phyloP scores from a whole-genome alignment of 2,888 invertebrate species.

The Diarsia dahlii region DNA sequence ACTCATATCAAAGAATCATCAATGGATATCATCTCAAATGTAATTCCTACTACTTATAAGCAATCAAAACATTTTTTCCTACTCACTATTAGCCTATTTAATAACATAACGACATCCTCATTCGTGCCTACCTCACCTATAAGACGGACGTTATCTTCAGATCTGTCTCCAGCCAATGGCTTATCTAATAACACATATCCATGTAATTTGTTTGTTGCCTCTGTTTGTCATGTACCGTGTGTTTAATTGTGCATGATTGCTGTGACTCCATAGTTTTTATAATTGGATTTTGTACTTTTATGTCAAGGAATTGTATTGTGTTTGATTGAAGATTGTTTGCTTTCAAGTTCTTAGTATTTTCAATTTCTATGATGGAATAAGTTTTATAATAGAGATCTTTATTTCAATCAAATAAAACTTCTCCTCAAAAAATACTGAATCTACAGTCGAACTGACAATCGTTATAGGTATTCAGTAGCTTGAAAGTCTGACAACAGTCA shows the following conservation, averaged over 20 bases:
- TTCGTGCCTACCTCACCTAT: slow-evolving; percentile 54
- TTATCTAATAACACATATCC: slow-evolving; percentile 65
- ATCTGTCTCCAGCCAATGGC: slow-evolving; percentile 66
- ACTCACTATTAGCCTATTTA: slow-evolving; percentile 59
- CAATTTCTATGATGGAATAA: not conserved
- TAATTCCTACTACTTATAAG: slow-evolving; percentile 10
- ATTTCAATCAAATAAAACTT: too few species aligned
- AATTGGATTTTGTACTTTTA: slow-evolving; percentile 60
- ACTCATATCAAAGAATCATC: not conserved
- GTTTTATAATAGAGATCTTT: not conserved
- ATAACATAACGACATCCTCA: slow-evolving; percentile 67
- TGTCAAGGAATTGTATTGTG: slow-evolving; percentile 59
- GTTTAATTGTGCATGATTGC: slow-evolving; percentile 75
- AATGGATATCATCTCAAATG: slow-evolving; percentile 23
- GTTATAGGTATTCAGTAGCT: too few species aligned
- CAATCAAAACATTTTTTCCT: slow-evolving; percentile 56
- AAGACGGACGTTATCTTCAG: slow-evolving; percentile 55
- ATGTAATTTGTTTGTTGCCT: slow-evolving; percentile 73
- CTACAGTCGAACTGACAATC: too few species aligned
- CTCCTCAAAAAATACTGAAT: too few species aligned
- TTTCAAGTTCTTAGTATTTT: slow-evolving; percentile 11
- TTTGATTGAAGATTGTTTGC: not conserved
- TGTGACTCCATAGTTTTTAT: slow-evolving; percentile 55
- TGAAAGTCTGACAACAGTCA: too few species aligned
- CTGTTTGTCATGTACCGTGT: slow-evolving; percentile 80